phyloP scores from a whole-genome alignment of 2,888 invertebrate species.

The Steromphala cineraria region DNA sequence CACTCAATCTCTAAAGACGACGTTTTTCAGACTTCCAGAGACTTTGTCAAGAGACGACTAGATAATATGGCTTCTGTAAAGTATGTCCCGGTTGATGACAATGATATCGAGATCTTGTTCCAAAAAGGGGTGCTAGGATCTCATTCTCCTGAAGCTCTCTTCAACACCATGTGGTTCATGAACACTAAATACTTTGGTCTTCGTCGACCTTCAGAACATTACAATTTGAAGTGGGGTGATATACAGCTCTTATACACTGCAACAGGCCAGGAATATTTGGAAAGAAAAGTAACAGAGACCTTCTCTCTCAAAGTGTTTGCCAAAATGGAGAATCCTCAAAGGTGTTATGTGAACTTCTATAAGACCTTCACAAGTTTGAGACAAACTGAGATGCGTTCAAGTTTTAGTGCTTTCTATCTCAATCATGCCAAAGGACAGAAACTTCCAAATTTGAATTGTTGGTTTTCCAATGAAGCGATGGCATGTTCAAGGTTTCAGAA shows the following conservation, averaged over 20 bases:
- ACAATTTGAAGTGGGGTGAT: slow-evolving; percentile 6
- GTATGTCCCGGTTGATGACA: neutral
- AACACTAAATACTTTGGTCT: slow-evolving; percentile 4
- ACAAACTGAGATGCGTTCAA: neutral
- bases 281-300: neutral
- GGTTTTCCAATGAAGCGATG: neutral
- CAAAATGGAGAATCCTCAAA: neutral
- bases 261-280: neutral
- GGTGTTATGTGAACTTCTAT: slow-evolving; percentile 7
- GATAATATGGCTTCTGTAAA: neutral
- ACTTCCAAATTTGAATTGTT: neutral
- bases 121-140: neutral
- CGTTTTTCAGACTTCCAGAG: neutral
- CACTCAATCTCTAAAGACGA: neutral
- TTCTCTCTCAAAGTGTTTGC: slow-evolving; percentile 2
- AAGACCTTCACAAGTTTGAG: neutral
- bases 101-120: slow-evolving; percentile 13
- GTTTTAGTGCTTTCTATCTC: neutral
- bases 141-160: slow-evolving; percentile 1
- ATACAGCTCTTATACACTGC: neutral
- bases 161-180: slow-evolving; percentile 21
- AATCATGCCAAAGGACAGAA: neutral
- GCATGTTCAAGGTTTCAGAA: neutral
- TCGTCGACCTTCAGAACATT: slow-evolving; percentile 3
- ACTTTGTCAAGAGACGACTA: neutral